A percentile compares a stretch with the other conserved stretches of the same genome.
Evolutionary conservation across 2,113 vertebrate species (phyloP).

Genomic region (Oryctolagus cuniculus): mOryCun1.1 NC_091435.1:76281501-76282000

Average conservation of each 20-base stretch:
- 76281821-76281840: conserved; percentile 50
- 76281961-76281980: conserved; percentile 48
- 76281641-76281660: conserved; percentile 24
- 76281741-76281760: neutral
- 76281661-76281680: conserved; percentile 50
- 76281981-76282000: conserved; percentile 9
- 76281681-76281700: neutral
- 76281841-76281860: conserved; percentile 31
- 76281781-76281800: conserved; percentile 48
- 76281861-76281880: conserved; percentile 41
- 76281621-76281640: conserved; percentile 34
- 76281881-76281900: conserved; percentile 32
- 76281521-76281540: neutral
- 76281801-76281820: conserved; percentile 48
- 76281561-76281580: neutral
- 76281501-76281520: neutral
- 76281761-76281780: neutral
- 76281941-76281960: neutral
- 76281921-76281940: conserved; percentile 29
- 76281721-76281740: conserved; percentile 15
- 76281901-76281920: conserved; percentile 33
- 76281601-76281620: neutral
- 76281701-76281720: conserved; percentile 24
- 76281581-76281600: neutral
- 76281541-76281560: neutral